These are phyloP conservation scores for Drosophila fungiperda DNA, from an alignment of 2,888 invertebrate genomes.

Conservation along the genomic window DNA sequence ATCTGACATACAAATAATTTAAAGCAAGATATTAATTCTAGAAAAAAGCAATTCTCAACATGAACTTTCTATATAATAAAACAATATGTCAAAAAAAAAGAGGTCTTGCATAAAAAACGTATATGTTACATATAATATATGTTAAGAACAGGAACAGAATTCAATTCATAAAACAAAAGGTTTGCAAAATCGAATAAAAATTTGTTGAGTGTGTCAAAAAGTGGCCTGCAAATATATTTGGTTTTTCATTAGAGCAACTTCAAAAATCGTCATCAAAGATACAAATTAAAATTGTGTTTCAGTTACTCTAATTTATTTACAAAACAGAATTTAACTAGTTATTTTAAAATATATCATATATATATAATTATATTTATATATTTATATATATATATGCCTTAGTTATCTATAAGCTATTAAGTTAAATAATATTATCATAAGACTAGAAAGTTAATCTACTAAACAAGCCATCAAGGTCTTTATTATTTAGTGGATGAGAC, in stretches of 20 bases:
- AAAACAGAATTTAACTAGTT: not conserved
- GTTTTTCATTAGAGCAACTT: not conserved
- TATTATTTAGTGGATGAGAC: not conserved
- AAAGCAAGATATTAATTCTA: not conserved
- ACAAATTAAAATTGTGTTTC: not conserved
- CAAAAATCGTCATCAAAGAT: not conserved
- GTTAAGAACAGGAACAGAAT: no score
- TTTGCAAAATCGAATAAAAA: no score
- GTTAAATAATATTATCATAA: not conserved
- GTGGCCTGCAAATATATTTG: no score
- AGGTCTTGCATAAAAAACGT: not conserved
- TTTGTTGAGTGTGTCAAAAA: no score
- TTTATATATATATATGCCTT: no score
- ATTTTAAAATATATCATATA: not conserved
- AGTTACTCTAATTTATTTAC: not conserved
- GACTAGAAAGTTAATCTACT: not conserved
- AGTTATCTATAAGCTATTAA: not conserved
- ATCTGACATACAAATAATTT: not conserved
- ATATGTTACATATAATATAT: not conserved
- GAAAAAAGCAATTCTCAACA: not conserved
- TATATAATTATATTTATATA: no score
- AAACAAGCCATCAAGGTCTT: not conserved
- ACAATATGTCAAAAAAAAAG: not conserved
- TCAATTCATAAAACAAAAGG: no score
- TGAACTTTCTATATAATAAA: not conserved